Evolutionary conservation across 2,888 invertebrate species (phyloP), one percentile per base, ranked within the genome.

Genomic region (Flabesymbios commensalis): DNA sequence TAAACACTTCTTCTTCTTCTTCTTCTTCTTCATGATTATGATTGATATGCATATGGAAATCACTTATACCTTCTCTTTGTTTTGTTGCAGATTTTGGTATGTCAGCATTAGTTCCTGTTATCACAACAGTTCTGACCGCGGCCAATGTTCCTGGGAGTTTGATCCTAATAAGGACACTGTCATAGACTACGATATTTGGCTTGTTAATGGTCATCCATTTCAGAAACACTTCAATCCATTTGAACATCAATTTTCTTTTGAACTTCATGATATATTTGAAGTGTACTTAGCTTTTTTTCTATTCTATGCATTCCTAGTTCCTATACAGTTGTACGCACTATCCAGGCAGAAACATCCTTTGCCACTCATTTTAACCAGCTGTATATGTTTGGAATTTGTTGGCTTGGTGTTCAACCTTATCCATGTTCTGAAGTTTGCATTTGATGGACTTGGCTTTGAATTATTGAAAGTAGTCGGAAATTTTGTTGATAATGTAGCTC

Each of bases 161-260:
- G 65, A 71, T 53, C 33, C 52, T 14, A 39, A 57, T 7, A 63
- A 69, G 26, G 48, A 67, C 33, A 61, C 75, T 17, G 78, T 83
- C 55, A 83, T 93, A 17, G 85, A 89, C 55, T 98, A 96, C 82
- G 93, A 98, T 81, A 90, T 98, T 71, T 94, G 94, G 91, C 86
- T 98, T 51, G 96, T 97, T 5, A 98, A 98, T 84, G 96, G 97
- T 29, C 92, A 93, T 83, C 98, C 98, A 0, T 92, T 92, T 79
- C 87, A 88, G 73, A 91, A 92, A 62, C 77, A 78, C 32, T 69
- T 75, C 24, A 94, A 93, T 81, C 90, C 92, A 60, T 87, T 97
- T 74, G 89, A 92, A 60, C 95, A 94, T 84, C 95, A 98, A 81
- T 97, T 97, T 82, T 96, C 96, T 0, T 97, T 95, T 84, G 97